A percentile compares a stretch with the other conserved stretches of the same genome.
phyloP scores from a whole-genome alignment of 2,888 invertebrate genomes.

The Linnaemya vulpina region DNA sequence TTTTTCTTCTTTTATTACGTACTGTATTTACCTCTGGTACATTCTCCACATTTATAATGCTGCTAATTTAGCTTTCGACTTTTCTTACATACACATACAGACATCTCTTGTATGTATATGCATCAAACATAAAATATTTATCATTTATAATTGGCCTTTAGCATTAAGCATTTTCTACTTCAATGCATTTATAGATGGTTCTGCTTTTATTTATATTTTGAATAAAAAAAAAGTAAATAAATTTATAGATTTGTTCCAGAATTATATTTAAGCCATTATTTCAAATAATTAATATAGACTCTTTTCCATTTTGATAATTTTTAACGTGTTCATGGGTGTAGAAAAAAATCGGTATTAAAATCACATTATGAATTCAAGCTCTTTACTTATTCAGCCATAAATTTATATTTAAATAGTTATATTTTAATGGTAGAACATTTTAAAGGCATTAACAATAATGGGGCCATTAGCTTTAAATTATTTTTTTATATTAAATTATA shows the following conservation, averaged over 20 bases:
- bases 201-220: slow-evolving; percentile 13
- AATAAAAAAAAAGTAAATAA: slow-evolving; percentile 4
- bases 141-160: slow-evolving; percentile 24
- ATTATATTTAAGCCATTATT: slow-evolving; percentile 35
- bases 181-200: slow-evolving; percentile 19
- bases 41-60: not conserved
- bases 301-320: slow-evolving; percentile 4
- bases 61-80: not conserved
- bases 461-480: not conserved
- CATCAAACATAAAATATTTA: slow-evolving; percentile 13
- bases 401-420: slow-evolving; percentile 3
- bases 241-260: slow-evolving; percentile 44
- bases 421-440: not conserved
- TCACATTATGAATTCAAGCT: too few species aligned
- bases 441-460: not conserved
- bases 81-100: not conserved
- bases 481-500: not conserved
- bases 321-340: not conserved
- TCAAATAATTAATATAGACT: slow-evolving; percentile 25
- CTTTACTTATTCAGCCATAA: slow-evolving; percentile 13
- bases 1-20: too few species aligned
- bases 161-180: slow-evolving; percentile 31
- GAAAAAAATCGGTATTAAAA: slow-evolving; percentile 8
- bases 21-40: too few species aligned
- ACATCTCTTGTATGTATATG: too few species aligned